Base-by-base conservation (phyloP, 2,113 vertebrate genomes). In the Periophthalmus modestus region DNA sequence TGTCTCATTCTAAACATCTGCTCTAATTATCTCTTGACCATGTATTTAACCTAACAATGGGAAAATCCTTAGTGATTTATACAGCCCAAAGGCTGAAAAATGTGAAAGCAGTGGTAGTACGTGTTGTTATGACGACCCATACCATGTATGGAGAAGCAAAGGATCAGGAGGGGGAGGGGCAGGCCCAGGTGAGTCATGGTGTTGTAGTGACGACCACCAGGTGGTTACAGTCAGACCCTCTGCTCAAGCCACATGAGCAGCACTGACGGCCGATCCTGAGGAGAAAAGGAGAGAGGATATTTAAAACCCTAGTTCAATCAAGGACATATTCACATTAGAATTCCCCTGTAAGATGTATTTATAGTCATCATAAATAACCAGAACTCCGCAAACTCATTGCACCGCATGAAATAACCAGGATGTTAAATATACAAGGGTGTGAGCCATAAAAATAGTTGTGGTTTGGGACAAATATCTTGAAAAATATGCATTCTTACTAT, bases 231-330 rank as follows among this genome's bases (percentile, higher is more conserved):
- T 82, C 80, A 85, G 74, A 88, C 74, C 50, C 82, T 80, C 78
- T 72, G 87, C 72, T 74, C 83, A 77, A 83, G 90, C 82, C 80
- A 89, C 91, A 94, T 94, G 58, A 91, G 93, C 88, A 86, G 87
- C 72, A 85, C 71, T 15, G 74, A 78, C 72, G 52, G 85, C 54
- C 66, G 82, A 84, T 90, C 89, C 92, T 92, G 66, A n/a, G 71
- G 47, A 19, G 74, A 28, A 73, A 2, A 16, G 12, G 68, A 62
- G 19, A 65, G 19, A 12, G 34, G 3, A 65, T 0, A 43, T n/a
- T n/a, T n/a, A 1, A 34, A 62, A 39, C n/a, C 7, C 12, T 4
- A 66, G 63, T 19, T n/a, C 18, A 21, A 57, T 1, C n/a, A 21
- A 21, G 21, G 2, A 4, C 21, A 24, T 19, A 9, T 54, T 54